Base-by-base conservation (phyloP, 2,113 vertebrate genomes). In the Corvus moneduloides region DNA sequence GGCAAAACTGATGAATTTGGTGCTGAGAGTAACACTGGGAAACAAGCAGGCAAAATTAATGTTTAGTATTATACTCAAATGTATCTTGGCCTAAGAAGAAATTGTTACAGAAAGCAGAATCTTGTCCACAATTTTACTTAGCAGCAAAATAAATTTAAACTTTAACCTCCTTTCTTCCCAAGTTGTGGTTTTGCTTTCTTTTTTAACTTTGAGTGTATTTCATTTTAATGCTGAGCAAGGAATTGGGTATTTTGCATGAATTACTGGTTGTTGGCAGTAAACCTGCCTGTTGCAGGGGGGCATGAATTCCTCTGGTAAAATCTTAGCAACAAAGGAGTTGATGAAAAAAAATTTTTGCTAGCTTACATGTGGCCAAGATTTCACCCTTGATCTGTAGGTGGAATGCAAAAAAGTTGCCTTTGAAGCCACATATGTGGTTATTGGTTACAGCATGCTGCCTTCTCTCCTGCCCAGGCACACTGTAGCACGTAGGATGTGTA, bases 381-480 rank as follows among this genome's bases (percentile, higher is more conserved):
- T 94, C 67, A 90, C 81, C 77, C 74, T 79, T 89, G 69, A 68
- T 94, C 77, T 91, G 78, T 73, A 76, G 93, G 66, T 59, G 59
- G 81, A 82, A 95, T 89, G 54, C 44, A 80, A 69, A 90, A 79
- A 62, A 14, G 1, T 46, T 89, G 62, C 66, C 26, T 93, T 77
- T 5, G 4, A 87, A 89, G 51, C n/a, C 51, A 26, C 8, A 3
- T 27, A 8, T 7, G 6, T 68, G 58, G 43, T 87, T 85, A 59
- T 43, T 2, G 6, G 46, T 84, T 95, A 39, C 24, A 74, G 71
- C 37, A 19, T 2, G 2, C 22, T 76, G 51, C 30, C 13, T 73
- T 63, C 48, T 77, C 16, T 85, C 44, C 46, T 89, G 32, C 58
- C 22, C 1, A 1, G 41, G 55, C 37, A 41, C 75, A 44, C 51